Conservation (phyloP, 1,140 invertebrate genomes). For the Hyposmocoma kahamanoa region DNA sequence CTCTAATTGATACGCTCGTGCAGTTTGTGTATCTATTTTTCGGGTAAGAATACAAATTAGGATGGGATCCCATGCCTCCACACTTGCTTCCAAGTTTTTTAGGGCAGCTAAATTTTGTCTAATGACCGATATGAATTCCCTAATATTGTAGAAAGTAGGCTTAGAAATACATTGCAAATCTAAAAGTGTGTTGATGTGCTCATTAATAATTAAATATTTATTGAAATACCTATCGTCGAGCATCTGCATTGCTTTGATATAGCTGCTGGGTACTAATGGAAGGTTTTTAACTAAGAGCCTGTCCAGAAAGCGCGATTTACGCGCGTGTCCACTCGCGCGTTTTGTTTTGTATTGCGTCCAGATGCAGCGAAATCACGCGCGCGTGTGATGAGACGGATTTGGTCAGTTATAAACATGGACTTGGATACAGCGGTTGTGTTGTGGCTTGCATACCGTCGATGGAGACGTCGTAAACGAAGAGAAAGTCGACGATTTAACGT, state of each 20-base stretch:
- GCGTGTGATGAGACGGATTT: too few relatives aligned
- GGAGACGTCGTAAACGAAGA: too few relatives aligned
- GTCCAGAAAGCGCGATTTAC: too few relatives aligned
- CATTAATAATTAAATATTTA: not conserved
- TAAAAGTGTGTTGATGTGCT: not conserved
- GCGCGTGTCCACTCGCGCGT: too few relatives aligned
- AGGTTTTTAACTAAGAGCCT: not conserved
- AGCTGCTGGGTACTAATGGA: not conserved
- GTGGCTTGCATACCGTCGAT: too few relatives aligned
- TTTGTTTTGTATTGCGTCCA: too few relatives aligned
- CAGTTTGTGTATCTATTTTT: not conserved
- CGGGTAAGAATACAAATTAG: constrained; percentile 1
- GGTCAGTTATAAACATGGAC: too few relatives aligned
- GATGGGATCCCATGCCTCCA: not conserved
- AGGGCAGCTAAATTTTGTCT: not conserved
- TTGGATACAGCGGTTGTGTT: too few relatives aligned
- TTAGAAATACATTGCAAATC: not conserved
- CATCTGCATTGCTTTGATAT: not conserved
- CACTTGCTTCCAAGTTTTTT: not conserved
- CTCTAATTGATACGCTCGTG: not conserved
- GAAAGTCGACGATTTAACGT: too few relatives aligned
- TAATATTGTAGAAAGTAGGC: not conserved
- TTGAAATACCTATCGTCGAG: not conserved
- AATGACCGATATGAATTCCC: not conserved
- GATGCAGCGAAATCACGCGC: too few relatives aligned